Conservation (phyloP, 2,888 invertebrate species). For the Cantharis flavilabris region DNA sequence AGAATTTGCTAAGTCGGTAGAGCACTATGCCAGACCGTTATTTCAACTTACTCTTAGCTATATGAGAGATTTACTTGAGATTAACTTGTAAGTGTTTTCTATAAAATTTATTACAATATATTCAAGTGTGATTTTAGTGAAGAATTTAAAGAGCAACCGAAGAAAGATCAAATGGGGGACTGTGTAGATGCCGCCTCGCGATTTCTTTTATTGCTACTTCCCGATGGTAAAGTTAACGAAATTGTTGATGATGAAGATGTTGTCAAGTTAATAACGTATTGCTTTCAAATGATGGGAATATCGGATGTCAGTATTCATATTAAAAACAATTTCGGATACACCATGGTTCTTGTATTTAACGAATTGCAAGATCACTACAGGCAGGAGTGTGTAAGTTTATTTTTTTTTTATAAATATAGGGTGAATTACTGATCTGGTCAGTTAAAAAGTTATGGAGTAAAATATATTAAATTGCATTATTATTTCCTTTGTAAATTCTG, state of each 20-base stretch:
- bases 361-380: constrained; percentile 4
- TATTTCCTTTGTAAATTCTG: no score
- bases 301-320: constrained; percentile 67
- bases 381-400: constrained; percentile 21
- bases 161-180: not conserved
- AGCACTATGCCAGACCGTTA: constrained; percentile 23
- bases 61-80: constrained; percentile 23
- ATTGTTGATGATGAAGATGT: constrained; percentile 19
- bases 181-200: constrained; percentile 56
- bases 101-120: not conserved
- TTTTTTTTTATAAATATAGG: not conserved
- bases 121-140: constrained; percentile 1
- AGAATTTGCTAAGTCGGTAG: not conserved
- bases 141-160: not conserved
- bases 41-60: constrained; percentile 25
- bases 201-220: constrained; percentile 51
- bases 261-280: constrained; percentile 28
- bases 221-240: constrained; percentile 45
- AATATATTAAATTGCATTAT: no score
- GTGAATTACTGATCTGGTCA: no score
- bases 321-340: constrained; percentile 63
- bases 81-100: constrained; percentile 31
- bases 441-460: no score
- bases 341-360: constrained; percentile 10
- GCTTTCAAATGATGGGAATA: constrained; percentile 46